A percentile compares a stretch with the other conserved stretches of the same genome.
Conservation (phyloP, 2,113 vertebrate species). For the Muntiacus reevesi region DNA sequence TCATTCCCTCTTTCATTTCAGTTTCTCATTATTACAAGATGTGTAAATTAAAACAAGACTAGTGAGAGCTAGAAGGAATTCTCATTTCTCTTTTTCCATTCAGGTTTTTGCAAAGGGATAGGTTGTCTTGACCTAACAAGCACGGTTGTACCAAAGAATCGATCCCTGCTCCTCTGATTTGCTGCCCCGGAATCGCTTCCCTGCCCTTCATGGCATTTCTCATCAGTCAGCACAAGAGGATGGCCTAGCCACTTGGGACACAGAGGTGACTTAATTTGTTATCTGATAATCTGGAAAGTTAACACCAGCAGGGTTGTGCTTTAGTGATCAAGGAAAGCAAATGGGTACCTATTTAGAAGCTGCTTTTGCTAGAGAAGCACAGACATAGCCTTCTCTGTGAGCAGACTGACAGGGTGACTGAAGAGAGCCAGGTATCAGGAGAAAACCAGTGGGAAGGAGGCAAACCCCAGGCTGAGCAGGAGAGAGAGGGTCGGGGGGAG, state of each 20-base stretch:
- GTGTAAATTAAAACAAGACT: background rate
- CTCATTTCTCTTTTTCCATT: slow-evolving; percentile 11
- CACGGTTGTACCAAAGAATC: background rate
- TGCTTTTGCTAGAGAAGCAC: slow-evolving; percentile 7
- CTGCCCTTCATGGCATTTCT: slow-evolving; percentile 45
- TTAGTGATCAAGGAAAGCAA: slow-evolving; percentile 32
- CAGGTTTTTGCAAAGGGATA: background rate
- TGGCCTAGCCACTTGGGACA: slow-evolving; percentile 4
- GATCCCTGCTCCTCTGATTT: background rate
- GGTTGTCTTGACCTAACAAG: background rate
- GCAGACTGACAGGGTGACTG: background rate
- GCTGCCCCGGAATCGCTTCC: slow-evolving; percentile 11
- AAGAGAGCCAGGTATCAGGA: slow-evolving; percentile 25
- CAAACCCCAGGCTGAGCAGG: background rate
- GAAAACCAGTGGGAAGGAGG: background rate
- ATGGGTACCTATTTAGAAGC: background rate
- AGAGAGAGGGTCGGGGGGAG: background rate
- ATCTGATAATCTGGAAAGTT: slow-evolving; percentile 66
- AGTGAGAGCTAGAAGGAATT: background rate
- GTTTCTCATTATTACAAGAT: background rate
- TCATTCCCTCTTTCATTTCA: background rate
- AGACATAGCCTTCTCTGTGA: slow-evolving; percentile 4
- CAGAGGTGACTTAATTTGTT: slow-evolving; percentile 53
- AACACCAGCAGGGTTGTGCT: slow-evolving; percentile 35
- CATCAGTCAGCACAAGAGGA: slow-evolving; percentile 58